Evolutionary conservation across 2,888 invertebrate species (phyloP), one percentile per base, ranked within the genome.

Genomic region (Conus canariensis): DNA sequence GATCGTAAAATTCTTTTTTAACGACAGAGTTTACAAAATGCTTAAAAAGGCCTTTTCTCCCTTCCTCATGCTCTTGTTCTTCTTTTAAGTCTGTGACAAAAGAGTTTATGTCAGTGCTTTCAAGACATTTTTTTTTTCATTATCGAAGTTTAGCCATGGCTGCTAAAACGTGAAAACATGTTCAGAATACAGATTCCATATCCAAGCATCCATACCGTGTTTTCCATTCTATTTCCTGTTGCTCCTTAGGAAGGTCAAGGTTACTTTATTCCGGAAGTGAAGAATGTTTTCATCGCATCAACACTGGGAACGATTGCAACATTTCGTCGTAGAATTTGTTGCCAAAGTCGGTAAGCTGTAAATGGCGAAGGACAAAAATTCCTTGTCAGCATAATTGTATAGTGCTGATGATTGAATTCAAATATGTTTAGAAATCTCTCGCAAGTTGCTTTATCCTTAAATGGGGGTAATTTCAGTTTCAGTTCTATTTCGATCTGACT

Each of bases 221-320:
- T 45, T 80, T 19, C 80, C 45, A 45, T 45, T 45, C 45, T 45
- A 45, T 45, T 45, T 45, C 45, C 45, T 45, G 45, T 30, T 22
- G 8, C n/a, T 22, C n/a, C 0, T 9, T 7, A 45, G 4, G 45
- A 83, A 83, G 83, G 83, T 83, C 83, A 83, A 83, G 83, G 83
- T 45, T 45, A 58, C 22, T 58, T 19, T 14, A 14, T 59, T n/a
- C 58, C 83, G 83, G 83, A 83, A 83, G 83, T 83, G 22, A 56
- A 7, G 58, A 83, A 58, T 83, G 83, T 83, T 83, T 83, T 83
- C 83, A 83, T 83, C 45, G 9, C 58, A 19, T 83, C 58, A 45
- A 83, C 9, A 58, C 58, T 22, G n/a, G 7, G 22, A 30, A 30
- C 30, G 30, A 58, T 58, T 58, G 19, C 22, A 22, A 74, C 10